phyloP scores from a whole-genome alignment of 2,113 vertebrate genomes.

The Cryptoleucopteryx plumbea region DNA sequence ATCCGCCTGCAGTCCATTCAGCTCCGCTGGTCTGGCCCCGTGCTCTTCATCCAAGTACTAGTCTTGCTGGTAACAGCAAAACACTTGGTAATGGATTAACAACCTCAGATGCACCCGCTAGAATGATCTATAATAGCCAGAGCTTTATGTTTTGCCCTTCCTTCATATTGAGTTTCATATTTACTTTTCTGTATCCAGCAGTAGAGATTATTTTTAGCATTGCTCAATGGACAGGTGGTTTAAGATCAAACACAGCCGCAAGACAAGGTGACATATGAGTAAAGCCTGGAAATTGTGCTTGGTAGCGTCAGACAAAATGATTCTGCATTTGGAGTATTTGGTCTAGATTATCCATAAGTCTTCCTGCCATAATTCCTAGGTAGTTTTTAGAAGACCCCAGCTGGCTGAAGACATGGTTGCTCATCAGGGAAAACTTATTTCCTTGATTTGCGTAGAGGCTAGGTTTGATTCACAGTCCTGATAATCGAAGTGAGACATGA shows the following conservation, averaged over 20 bases:
- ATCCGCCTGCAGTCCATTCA: neutral
- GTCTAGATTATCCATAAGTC: neutral
- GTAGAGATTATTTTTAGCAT: neutral
- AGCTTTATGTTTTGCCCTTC: neutral
- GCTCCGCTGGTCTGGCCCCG: neutral
- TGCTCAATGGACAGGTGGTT: neutral
- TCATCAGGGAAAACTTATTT: neutral
- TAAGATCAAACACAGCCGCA: neutral
- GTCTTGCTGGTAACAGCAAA: neutral
- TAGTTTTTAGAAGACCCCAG: neutral
- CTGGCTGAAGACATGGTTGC: neutral
- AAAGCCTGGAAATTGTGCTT: neutral
- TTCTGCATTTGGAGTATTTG: neutral
- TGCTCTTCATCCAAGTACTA: neutral
- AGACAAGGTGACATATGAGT: neutral
- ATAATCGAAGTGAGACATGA: rapidly evolving
- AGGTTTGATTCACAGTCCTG: neutral
- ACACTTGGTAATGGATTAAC: neutral
- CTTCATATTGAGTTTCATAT: neutral
- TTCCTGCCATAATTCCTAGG: neutral
- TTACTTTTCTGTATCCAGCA: neutral
- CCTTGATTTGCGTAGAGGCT: neutral
- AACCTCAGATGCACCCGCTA: neutral
- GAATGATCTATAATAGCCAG: neutral
- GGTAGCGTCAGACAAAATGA: neutral